phyloP scores from a whole-genome alignment of 2,888 invertebrate species.

The Octonoba sinensis region DNA sequence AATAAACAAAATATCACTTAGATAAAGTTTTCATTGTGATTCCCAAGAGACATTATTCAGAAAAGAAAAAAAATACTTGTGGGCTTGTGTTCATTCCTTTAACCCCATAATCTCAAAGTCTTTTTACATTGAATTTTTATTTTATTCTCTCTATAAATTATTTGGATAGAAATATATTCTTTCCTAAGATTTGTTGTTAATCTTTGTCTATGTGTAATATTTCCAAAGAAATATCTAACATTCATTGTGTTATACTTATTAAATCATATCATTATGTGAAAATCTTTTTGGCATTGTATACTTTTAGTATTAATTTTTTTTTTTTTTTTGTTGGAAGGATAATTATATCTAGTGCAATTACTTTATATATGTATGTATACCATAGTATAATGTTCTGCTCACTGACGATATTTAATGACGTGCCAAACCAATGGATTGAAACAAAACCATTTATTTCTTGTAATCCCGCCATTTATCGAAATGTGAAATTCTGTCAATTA shows the following conservation, averaged over 20 bases:
- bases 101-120: constrained; percentile 47
- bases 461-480: constrained; percentile 38
- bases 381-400: constrained; percentile 49
- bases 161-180: constrained; percentile 26
- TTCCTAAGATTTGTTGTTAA: constrained; percentile 20
- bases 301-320: constrained; percentile 61
- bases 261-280: constrained; percentile 54
- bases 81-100: constrained; percentile 43
- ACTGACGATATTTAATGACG: constrained; percentile 47
- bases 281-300: constrained; percentile 58
- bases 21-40: too few relatives aligned
- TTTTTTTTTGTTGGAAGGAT: constrained; percentile 29
- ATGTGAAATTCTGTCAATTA: constrained; percentile 11
- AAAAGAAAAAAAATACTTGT: constrained; percentile 37
- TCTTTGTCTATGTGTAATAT: constrained; percentile 23
- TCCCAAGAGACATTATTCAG: neutral
- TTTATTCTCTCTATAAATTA: constrained; percentile 35
- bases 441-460: constrained; percentile 33
- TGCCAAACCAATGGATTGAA: constrained; percentile 46
- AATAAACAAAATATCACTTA: neutral
- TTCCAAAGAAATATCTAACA: constrained; percentile 60
- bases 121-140: constrained; percentile 43
- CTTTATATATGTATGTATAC: constrained; percentile 53
- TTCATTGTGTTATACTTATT: constrained; percentile 60
- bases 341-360: constrained; percentile 62